Percentiles rank a stretch among this genome's conserved stretches.
These are phyloP conservation scores for Pachymerium ferrugineum DNA, from an alignment of 2,888 invertebrate genomes.

Conservation along the genomic window DNA sequence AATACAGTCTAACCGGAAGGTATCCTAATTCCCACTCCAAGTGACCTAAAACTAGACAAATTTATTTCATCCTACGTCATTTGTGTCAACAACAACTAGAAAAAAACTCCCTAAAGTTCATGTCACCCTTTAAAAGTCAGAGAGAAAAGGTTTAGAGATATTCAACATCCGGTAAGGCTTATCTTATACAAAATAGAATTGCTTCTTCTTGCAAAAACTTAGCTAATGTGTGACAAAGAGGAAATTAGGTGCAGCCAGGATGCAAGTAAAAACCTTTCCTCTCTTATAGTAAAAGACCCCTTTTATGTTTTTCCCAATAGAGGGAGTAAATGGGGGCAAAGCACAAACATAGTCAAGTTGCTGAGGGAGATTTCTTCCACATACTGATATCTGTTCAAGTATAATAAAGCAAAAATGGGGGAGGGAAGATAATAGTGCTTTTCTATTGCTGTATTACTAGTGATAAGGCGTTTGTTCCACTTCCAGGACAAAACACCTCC, in stretches of 20 bases:
- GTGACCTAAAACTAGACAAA: too few relatives aligned
- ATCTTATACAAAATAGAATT: too few relatives aligned
- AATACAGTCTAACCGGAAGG: too few relatives aligned
- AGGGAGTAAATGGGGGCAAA: neutral
- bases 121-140: too few relatives aligned
- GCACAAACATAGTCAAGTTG: neutral
- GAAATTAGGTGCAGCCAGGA: constrained; percentile 23
- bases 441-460: neutral
- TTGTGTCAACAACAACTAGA: too few relatives aligned
- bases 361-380: neutral
- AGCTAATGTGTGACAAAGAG: neutral
- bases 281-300: too few relatives aligned
- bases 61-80: too few relatives aligned
- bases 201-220: too few relatives aligned
- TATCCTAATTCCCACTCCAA: too few relatives aligned
- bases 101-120: too few relatives aligned
- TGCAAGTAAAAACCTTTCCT: neutral
- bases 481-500: neutral
- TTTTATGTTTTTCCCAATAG: constrained; percentile 2
- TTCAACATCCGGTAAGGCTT: neutral
- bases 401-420: constrained; percentile 2
- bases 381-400: neutral
- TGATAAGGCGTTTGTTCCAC: constrained; percentile 16
- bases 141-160: too few relatives aligned
- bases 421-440: neutral